Evolutionary conservation across 1,140 invertebrate genomes (phyloP).

Genomic region (Drosophila miranda): DNA sequence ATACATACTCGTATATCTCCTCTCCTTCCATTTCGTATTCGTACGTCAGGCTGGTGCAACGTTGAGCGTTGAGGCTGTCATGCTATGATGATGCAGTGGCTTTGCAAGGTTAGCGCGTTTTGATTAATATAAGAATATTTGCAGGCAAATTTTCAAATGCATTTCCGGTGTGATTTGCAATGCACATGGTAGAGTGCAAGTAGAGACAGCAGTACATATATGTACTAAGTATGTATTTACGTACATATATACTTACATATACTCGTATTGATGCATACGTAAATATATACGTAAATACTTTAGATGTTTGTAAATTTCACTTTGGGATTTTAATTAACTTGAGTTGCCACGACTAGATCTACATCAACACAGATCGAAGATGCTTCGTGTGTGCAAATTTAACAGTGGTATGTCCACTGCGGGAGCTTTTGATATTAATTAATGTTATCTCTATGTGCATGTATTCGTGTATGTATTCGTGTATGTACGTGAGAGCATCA

Average conservation of each 20-base stretch:
- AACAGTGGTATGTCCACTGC: too few relatives aligned
- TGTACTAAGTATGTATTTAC: background rate
- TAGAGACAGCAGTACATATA: background rate
- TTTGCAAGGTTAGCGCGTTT: constrained; percentile 56
- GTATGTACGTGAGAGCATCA: too few relatives aligned
- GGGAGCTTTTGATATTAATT: too few relatives aligned
- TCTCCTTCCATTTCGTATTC: background rate
- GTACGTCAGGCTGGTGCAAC: constrained; percentile 1
- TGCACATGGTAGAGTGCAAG: constrained; percentile 13
- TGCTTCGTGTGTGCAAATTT: too few relatives aligned
- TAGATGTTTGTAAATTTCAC: too few relatives aligned
- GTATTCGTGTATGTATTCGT: too few relatives aligned
- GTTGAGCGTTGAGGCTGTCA: constrained; percentile 27
- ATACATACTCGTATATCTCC: background rate
- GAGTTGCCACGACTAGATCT: too few relatives aligned
- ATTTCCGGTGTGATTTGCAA: constrained; percentile 57
- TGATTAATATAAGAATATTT: constrained; percentile 65
- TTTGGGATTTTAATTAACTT: too few relatives aligned
- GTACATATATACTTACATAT: background rate
- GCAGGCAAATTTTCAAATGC: constrained; percentile 40
- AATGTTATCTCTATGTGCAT: too few relatives aligned
- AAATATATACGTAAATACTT: too few relatives aligned
- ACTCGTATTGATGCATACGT: too few relatives aligned
- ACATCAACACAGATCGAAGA: too few relatives aligned
- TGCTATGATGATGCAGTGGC: constrained; percentile 6